Evolutionary conservation across 2,113 vertebrate genomes (phyloP).

Genomic region (Clinocottus analis): DNA sequence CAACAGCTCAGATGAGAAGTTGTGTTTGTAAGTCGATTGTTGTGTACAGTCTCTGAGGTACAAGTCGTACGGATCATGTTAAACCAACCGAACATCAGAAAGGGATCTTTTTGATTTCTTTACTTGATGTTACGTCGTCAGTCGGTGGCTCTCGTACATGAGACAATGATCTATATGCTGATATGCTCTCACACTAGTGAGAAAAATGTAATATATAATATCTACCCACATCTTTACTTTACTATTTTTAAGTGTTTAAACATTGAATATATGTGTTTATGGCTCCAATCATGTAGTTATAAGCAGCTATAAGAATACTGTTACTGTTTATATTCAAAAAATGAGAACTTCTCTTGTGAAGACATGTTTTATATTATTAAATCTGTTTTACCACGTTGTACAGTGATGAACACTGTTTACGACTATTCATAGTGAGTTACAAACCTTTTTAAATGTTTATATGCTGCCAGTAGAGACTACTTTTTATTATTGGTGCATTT

Average conservation of each 20-base stretch:
- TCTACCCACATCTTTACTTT: not conserved
- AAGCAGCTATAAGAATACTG: not conserved
- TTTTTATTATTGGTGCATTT: not conserved
- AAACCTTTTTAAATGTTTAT: not conserved
- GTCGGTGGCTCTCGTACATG: not conserved
- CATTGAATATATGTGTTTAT: not conserved
- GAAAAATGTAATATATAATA: no score
- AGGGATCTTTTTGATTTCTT: not conserved
- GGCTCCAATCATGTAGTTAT: no score
- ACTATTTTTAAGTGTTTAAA: not conserved
- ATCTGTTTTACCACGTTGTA: not conserved
- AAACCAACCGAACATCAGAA: not conserved
- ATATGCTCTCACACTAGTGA: not conserved
- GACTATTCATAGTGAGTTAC: not conserved
- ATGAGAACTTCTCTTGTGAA: no score
- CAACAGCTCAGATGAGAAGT: not conserved
- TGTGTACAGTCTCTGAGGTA: not conserved
- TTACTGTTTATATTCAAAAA: not conserved
- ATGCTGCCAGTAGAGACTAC: not conserved
- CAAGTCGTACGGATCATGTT: not conserved
- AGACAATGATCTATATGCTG: slow-evolving; percentile 5
- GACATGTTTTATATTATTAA: not conserved
- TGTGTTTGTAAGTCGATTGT: not conserved
- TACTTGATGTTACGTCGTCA: slow-evolving; percentile 1
- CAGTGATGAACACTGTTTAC: not conserved